Evolutionary conservation across 2,797 vertebrate genomes (phyloP).

Genomic region (Hydrocynus forskahlii): DNA sequence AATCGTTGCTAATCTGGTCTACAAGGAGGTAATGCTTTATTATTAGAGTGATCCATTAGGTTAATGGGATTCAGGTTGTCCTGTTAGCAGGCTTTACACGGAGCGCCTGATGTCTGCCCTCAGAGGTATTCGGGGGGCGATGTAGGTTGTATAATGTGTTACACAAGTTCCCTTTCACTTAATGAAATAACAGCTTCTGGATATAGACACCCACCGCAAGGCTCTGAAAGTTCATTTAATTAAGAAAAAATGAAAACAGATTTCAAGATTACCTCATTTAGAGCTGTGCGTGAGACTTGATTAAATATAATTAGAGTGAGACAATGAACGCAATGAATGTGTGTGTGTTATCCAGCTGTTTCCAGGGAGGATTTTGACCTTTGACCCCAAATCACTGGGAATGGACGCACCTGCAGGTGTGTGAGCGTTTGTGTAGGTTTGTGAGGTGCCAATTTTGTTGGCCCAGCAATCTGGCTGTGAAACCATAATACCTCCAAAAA

Average conservation of each 20-base stretch:
- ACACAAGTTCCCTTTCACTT: slow-evolving; percentile 62
- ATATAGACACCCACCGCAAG: slow-evolving; percentile 47
- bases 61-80: slow-evolving; percentile 73
- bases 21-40: slow-evolving; percentile 74
- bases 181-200: slow-evolving; percentile 52
- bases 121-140: slow-evolving; percentile 64
- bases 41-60: slow-evolving; percentile 76
- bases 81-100: slow-evolving; percentile 64
- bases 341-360: not conserved
- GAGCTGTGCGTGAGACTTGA: slow-evolving; percentile 28
- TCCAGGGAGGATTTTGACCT: not conserved
- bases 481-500: too few species aligned
- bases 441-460: not conserved
- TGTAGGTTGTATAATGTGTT: slow-evolving; percentile 66
- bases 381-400: not conserved
- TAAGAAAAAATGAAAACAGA: slow-evolving; percentile 51
- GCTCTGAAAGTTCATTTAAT: slow-evolving; percentile 56
- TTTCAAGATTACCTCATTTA: slow-evolving; percentile 35
- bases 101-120: slow-evolving; percentile 63
- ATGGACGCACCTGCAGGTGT: not conserved
- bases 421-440: not conserved
- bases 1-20: slow-evolving; percentile 76
- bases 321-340: not conserved
- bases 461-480: too few species aligned
- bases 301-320: slow-evolving; percentile 31